Evolutionary conservation across 2,113 vertebrate species (phyloP).

Genomic region (Noturus placidus): DNA sequence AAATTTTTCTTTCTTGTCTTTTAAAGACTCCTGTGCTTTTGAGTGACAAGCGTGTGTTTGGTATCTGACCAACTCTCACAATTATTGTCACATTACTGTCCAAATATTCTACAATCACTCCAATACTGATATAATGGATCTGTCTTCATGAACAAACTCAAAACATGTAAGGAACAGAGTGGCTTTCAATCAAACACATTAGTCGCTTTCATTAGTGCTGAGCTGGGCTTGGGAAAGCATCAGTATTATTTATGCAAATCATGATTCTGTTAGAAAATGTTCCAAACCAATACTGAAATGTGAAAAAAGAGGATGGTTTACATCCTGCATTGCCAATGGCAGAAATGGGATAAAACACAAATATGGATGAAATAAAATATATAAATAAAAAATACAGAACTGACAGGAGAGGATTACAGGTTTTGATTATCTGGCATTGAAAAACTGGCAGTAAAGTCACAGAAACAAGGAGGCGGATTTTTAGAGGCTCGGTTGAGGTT

Average conservation of each 20-base stretch:
- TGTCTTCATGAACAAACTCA: slow-evolving; percentile 28
- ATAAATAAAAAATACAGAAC: slow-evolving; percentile 10
- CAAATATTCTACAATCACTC: slow-evolving; percentile 4
- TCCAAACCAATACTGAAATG: slow-evolving; percentile 35
- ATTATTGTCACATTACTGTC: slow-evolving; percentile 16
- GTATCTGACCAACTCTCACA: background rate
- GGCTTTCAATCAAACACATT: slow-evolving; percentile 20
- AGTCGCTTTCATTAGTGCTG: slow-evolving; percentile 24
- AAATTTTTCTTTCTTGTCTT: background rate
- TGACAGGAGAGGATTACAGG: slow-evolving; percentile 36
- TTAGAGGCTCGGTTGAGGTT: background rate
- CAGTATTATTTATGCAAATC: background rate
- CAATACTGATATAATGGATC: slow-evolving; percentile 10
- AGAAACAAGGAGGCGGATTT: slow-evolving; percentile 13
- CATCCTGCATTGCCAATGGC: slow-evolving; percentile 19
- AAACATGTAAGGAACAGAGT: slow-evolving; percentile 11
- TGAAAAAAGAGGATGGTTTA: slow-evolving; percentile 7
- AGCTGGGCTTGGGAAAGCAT: slow-evolving; percentile 37
- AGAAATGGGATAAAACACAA: slow-evolving; percentile 36
- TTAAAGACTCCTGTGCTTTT: background rate
- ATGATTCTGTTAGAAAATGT: slow-evolving; percentile 32
- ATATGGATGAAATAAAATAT: slow-evolving; percentile 28
- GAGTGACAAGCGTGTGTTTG: background rate
- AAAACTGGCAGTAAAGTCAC: slow-evolving; percentile 25
- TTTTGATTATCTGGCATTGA: slow-evolving; percentile 39